Base-by-base conservation (phyloP, 1,140 invertebrate genomes). In the Nomia melanderi region DNA sequence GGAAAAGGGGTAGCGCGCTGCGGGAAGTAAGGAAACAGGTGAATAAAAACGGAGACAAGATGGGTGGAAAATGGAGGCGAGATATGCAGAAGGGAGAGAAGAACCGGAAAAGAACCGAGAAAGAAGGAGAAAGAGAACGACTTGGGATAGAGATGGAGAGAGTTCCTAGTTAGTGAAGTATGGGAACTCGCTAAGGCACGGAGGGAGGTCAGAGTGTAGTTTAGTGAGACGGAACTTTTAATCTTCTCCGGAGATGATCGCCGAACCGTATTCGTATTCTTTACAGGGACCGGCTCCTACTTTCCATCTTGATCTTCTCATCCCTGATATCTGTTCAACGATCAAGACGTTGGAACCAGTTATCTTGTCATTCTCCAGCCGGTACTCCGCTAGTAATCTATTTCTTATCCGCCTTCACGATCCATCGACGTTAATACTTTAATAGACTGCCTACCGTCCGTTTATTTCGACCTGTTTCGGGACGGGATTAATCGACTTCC, bases 181-280 rank as follows among this genome's bases (percentile, higher is more conserved):
- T 23, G 53, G 47, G 20, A 33, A 47, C 20, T 73, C 41, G 31
- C 39, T 56, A n/a, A 27, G 27, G 8, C 25, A 56, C 23, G 25
- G 3, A 12, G 23, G 20, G 27, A 59, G 50, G 80, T 82, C 80
- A 76, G 80, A 63, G 60, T 64, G 59, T 54, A 85, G 69, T 86
- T 87, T 82, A 86, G 74, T 27, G 50, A 59, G 67, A 56, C 66
- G 72, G 65, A 87, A 86, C 73, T 88, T 86, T 87, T 86, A 87
- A 87, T 84, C 73, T 88, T 86, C 53, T 47, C 56, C 54, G 31
- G 74, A 76, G 83, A 82, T 86, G 79, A 83, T 86, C 84, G 71
- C 76, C 73, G 76, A 82, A 86, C 78, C 66, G 73, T 72, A 62
- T 59, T 67, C 53, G 64, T 36, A 59, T 54, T 27, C 29, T 60